Percentiles rank a stretch among this genome's conserved stretches.
phyloP scores from a whole-genome alignment of 2,888 invertebrate genomes.

The Drosophila nigritarsus region DNA sequence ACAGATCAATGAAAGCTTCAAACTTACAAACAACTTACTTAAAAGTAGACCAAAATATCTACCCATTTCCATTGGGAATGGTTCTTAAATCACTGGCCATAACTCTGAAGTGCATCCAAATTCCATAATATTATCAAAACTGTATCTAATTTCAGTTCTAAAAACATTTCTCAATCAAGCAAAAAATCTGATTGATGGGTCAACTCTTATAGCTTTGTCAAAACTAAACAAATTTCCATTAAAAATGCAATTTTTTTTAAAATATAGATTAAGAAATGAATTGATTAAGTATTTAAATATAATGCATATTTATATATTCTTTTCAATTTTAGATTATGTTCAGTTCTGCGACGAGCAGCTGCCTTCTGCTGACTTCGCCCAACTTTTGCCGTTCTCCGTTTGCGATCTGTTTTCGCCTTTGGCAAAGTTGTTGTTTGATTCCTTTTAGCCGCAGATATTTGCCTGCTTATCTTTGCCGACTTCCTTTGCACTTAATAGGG shows the following conservation, averaged over 20 bases:
- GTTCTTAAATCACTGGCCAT: neutral
- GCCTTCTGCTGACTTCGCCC: conserved; percentile 1
- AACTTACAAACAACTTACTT: neutral
- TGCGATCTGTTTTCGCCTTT: conserved; percentile 9
- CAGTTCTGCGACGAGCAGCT: conserved; percentile 6
- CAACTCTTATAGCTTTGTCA: too few species aligned
- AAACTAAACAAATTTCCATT: too few species aligned
- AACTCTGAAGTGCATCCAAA: neutral
- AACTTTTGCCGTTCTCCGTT: neutral
- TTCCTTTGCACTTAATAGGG: conserved; percentile 68
- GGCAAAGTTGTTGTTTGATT: conserved; percentile 23
- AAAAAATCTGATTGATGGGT: too few species aligned
- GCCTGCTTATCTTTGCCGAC: conserved; percentile 69
- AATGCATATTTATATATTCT: neutral
- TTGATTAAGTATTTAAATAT: neutral
- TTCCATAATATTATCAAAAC: neutral
- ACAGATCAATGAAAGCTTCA: neutral
- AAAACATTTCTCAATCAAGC: neutral
- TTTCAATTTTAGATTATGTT: neutral
- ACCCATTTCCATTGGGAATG: neutral
- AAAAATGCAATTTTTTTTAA: neutral
- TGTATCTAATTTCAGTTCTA: neutral
- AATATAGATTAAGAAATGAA: neutral
- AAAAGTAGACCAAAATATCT: neutral
- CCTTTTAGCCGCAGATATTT: conserved; percentile 49